Percentiles rank a stretch among this genome's conserved stretches.
These are phyloP conservation scores for Tipula confusa DNA, from an alignment of 2,888 invertebrate genomes.

Conservation along the genomic window DNA sequence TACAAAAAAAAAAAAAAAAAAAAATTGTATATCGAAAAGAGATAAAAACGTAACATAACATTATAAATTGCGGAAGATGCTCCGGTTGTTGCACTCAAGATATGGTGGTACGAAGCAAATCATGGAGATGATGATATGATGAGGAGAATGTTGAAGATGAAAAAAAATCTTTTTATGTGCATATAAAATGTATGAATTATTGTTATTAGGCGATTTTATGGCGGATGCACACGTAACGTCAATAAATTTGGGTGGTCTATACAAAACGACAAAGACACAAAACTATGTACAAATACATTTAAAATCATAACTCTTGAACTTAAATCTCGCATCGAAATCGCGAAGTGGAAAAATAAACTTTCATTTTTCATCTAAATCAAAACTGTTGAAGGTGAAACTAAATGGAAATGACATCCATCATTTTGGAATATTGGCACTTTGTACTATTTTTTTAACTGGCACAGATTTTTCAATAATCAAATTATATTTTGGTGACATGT, in stretches of 20 bases:
- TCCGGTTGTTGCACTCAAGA: slow-evolving; percentile 6
- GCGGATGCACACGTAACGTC: background rate
- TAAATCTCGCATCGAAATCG: background rate
- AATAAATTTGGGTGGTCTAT: background rate
- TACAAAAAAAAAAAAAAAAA: background rate
- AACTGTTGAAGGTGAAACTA: too few relatives aligned
- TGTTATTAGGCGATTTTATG: background rate
- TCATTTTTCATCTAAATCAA: background rate
- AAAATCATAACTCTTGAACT: background rate
- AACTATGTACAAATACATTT: background rate
- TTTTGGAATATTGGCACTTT: too few relatives aligned
- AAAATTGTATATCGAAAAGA: slow-evolving; percentile 7
- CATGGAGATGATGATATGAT: background rate
- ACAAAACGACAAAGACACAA: background rate
- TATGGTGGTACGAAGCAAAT: background rate
- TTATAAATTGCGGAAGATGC: slow-evolving; percentile 25
- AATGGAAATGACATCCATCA: too few relatives aligned
- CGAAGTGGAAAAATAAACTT: background rate
- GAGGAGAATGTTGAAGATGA: background rate
- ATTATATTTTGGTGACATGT: too few relatives aligned
- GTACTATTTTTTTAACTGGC: too few relatives aligned
- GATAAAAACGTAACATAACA: slow-evolving; percentile 14
- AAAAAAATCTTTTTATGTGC: background rate
- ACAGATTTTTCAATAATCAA: too few relatives aligned
- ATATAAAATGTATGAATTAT: background rate